Percentiles rank a stretch among this genome's conserved stretches.
Conservation (phyloP, 2,797 vertebrate genomes). For the Apodemus agrarius region DNA sequence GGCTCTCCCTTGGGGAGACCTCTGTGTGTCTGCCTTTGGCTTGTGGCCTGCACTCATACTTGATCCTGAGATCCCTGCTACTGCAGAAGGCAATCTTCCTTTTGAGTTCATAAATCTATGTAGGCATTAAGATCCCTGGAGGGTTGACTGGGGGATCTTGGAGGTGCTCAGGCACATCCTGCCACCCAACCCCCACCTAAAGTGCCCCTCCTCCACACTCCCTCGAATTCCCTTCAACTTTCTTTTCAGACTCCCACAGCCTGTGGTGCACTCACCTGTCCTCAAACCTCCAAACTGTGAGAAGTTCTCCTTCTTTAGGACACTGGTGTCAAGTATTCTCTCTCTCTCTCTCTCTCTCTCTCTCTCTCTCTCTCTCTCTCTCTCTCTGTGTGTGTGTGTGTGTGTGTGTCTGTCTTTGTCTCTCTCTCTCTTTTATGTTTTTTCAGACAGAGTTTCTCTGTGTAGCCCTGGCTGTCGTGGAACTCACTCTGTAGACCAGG, state of each 20-base stretch:
- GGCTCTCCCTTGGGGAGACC: no score
- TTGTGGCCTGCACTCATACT: background rate
- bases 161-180: background rate
- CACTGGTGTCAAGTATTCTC: no score
- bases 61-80: background rate
- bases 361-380: no score
- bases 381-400: accelerated
- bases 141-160: no score
- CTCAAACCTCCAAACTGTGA: background rate
- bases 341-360: no score
- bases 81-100: no score
- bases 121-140: background rate
- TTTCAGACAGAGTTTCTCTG: no score
- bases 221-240: accelerated
- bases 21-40: no score
- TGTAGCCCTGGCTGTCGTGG: no score
- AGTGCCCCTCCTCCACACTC: background rate
- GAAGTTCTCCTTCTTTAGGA: background rate
- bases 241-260: no score
- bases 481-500: no score
- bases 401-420: background rate
- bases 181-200: background rate
- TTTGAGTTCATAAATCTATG: background rate
- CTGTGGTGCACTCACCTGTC: accelerated
- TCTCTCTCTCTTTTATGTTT: no score